These are phyloP conservation scores for Chunga burmeisteri DNA, from an alignment of 2,113 vertebrate species.

Conservation along the genomic window DNA sequence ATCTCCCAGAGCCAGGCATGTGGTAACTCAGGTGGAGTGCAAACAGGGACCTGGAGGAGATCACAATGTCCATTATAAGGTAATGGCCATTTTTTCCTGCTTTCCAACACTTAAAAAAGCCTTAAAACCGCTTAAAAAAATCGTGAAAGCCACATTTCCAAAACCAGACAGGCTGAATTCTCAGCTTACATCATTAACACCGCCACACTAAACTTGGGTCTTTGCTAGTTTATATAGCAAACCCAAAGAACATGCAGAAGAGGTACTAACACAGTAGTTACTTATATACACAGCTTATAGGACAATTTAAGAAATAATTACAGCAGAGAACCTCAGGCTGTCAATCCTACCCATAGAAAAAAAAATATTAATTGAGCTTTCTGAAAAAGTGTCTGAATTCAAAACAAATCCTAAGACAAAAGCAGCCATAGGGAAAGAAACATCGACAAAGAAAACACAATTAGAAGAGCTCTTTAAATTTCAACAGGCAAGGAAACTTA, in stretches of 20 bases:
- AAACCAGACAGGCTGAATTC: not conserved
- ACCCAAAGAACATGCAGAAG: not conserved
- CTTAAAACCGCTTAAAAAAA: not conserved
- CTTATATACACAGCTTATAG: not conserved
- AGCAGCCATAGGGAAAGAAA: not conserved
- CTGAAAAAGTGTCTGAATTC: not conserved
- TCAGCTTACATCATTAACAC: not conserved
- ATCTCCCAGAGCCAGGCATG: not conserved
- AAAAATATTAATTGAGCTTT: not conserved
- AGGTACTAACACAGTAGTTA: not conserved
- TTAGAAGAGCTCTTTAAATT: not conserved
- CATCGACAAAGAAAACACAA: not conserved
- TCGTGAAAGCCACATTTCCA: not conserved
- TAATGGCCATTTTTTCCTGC: not conserved
- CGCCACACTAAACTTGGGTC: not conserved
- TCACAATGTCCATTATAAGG: not conserved
- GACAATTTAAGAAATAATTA: not conserved
- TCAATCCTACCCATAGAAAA: not conserved
- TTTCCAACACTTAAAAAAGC: not conserved
- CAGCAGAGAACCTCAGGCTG: not conserved
- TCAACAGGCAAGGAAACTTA: not conserved
- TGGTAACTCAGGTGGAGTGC: not conserved
- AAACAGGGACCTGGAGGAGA: not conserved
- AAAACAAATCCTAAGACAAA: constrained; percentile 4
- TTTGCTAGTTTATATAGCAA: not conserved